A percentile compares a stretch with the other conserved stretches of the same genome.
Evolutionary conservation across 2,113 vertebrate species (phyloP).

Genomic region (Manacus vitellinus): DNA sequence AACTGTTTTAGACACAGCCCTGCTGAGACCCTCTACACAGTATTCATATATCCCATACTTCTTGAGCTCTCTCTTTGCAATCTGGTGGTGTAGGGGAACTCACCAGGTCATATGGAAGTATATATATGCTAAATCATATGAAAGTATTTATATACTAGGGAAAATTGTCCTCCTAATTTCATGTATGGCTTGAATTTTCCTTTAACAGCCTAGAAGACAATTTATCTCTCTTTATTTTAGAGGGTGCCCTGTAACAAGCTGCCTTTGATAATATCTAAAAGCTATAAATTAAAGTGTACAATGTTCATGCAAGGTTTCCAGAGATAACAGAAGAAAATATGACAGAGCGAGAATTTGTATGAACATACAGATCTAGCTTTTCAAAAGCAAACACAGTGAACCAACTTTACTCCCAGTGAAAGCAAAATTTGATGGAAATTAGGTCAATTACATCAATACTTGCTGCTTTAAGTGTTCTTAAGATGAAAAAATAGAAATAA

Average conservation of each 20-base stretch:
- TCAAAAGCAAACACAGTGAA: neutral
- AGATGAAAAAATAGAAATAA: neutral
- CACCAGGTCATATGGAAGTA: neutral
- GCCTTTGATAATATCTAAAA: constrained; percentile 17
- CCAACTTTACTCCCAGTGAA: neutral
- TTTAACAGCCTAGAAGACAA: neutral
- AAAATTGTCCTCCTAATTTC: neutral
- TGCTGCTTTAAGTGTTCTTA: neutral
- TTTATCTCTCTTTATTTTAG: constrained; percentile 3
- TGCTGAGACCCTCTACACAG: neutral
- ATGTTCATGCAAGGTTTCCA: neutral
- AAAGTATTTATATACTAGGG: neutral
- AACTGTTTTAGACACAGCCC: neutral
- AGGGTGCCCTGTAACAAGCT: neutral
- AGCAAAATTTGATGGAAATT: neutral
- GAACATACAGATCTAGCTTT: neutral
- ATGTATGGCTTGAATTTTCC: neutral
- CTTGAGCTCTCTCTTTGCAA: neutral
- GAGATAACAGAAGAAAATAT: neutral
- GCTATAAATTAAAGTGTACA: neutral
- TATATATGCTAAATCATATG: neutral
- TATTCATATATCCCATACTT: neutral
- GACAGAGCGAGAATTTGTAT: neutral
- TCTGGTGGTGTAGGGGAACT: neutral
- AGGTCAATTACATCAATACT: neutral